Base-by-base conservation (phyloP, 2,797 vertebrate species). In the Erithacus rubecula region DNA sequence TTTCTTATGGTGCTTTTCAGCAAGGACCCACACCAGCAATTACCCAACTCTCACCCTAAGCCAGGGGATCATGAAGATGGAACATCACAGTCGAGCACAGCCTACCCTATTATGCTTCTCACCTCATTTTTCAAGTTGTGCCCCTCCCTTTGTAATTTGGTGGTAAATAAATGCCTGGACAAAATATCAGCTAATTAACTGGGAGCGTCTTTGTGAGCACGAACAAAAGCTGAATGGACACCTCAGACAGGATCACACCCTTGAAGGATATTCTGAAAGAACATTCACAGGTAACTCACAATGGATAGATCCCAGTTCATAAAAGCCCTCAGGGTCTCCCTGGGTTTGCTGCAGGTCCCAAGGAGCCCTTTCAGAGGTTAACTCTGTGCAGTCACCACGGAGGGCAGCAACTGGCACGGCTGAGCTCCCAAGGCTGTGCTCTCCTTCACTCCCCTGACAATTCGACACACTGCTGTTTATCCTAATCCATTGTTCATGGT, bases 401-500 rank as follows among this genome's bases (percentile, higher is more conserved):
- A 94, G 91, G 80, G 68, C 86, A 82, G 91, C 43, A 4, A 14
- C 1, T 90, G 85, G 63, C 74, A 84, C 4, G 1, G 13, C 49
- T 37, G 0, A 60, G 67, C 77, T 96, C 51, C 83, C 77, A 58
- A 43, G 59, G 77, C 89, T 90, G 80, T 0, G 1, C 77, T 88
- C 77, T 60, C 94, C 89, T 95, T 95, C 83, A 2, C 88, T 91
- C 90, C 93, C 87, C 88, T 95, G 94, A 84, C 85, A 93, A 90
- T 95, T 89, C 9, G 63, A 86, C 85, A 96, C 72, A 67, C 85
- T 94, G 91, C 85, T 96, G 91, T 96, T 96, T 96, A 90, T 94
- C 77, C 85, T 82, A 90, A 93, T 79, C 96, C 92, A 96, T 95
- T 97, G 94, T 95, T 96, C 94, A 72, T 93, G 93, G 87, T 89